These are phyloP conservation scores for Capitella teleta DNA, from an alignment of 1,140 invertebrate genomes.

Conservation along the genomic window DNA sequence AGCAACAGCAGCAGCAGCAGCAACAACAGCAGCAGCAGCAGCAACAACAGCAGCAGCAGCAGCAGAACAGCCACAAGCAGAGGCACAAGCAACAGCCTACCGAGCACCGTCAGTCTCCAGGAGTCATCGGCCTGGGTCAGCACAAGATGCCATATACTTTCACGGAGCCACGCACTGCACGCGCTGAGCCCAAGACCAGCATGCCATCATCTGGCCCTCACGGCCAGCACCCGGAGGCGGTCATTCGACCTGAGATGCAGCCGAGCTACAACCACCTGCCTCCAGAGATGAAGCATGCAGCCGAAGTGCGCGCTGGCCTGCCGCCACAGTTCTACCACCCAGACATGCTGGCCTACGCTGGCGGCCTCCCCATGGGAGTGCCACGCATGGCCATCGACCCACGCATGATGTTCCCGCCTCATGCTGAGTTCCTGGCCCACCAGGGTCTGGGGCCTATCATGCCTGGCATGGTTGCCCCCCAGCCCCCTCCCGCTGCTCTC, in stretches of 20 bases:
- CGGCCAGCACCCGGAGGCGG: constrained; percentile 11
- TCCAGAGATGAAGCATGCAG: constrained; percentile 14
- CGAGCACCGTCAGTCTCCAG: not conserved
- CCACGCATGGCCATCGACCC: constrained; percentile 8
- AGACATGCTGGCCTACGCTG: constrained; percentile 49
- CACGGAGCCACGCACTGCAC: not conserved
- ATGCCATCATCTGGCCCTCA: not conserved
- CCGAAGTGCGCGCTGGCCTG: constrained; percentile 24
- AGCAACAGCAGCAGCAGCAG: constrained; percentile 6
- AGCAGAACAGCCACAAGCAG: constrained; percentile 11
- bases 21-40: constrained; percentile 15
- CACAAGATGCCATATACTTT: constrained; percentile 52
- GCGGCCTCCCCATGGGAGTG: constrained; percentile 14
- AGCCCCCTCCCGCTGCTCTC: constrained; percentile 5
- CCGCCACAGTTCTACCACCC: constrained; percentile 66
- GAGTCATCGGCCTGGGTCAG: constrained; percentile 36
- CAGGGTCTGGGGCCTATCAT: not conserved
- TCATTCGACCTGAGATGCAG: constrained; percentile 13
- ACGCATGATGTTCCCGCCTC: not conserved
- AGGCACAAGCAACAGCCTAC: not conserved
- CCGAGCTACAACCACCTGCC: constrained; percentile 13
- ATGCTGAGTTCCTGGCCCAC: not conserved
- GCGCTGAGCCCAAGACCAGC: not conserved
- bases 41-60: constrained; percentile 12
- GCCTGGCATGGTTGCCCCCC: not conserved